Evolutionary conservation across 2,888 invertebrate species (phyloP).

Genomic region (Calliphora vomitoria): DNA sequence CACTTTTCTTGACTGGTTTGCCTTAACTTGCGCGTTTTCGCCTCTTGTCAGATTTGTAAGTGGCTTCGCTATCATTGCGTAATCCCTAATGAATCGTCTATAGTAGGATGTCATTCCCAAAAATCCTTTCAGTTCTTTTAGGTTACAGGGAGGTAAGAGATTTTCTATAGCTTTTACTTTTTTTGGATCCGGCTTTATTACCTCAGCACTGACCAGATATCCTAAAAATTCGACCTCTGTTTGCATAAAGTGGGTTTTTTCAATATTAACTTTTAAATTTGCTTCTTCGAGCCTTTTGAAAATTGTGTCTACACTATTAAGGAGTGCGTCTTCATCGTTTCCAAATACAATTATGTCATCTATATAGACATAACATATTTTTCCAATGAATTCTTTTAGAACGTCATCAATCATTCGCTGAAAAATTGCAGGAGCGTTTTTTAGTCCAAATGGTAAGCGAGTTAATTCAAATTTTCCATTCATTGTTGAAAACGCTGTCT

Average conservation of each 20-base stretch:
- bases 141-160: not conserved
- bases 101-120: constrained; percentile 11
- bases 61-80: not conserved
- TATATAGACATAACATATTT: too few relatives aligned
- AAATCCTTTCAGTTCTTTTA: not conserved
- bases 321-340: not conserved
- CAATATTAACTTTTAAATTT: not conserved
- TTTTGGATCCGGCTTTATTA: not conserved
- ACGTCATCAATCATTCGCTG: too few relatives aligned
- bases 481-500: too few relatives aligned
- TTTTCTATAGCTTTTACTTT: not conserved
- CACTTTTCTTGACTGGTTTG: not conserved
- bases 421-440: too few relatives aligned
- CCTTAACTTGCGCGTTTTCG: not conserved
- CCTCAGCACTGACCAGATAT: not conserved
- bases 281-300: constrained; percentile 7
- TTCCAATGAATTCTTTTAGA: too few relatives aligned
- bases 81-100: not conserved
- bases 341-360: too few relatives aligned
- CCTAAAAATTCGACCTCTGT: not conserved
- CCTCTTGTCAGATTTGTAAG: not conserved
- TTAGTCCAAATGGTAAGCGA: too few relatives aligned
- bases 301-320: constrained; percentile 15
- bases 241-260: not conserved
- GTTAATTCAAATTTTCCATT: too few relatives aligned